Conservation (phyloP, 2,113 vertebrate genomes). For the Mus pahari region DNA sequence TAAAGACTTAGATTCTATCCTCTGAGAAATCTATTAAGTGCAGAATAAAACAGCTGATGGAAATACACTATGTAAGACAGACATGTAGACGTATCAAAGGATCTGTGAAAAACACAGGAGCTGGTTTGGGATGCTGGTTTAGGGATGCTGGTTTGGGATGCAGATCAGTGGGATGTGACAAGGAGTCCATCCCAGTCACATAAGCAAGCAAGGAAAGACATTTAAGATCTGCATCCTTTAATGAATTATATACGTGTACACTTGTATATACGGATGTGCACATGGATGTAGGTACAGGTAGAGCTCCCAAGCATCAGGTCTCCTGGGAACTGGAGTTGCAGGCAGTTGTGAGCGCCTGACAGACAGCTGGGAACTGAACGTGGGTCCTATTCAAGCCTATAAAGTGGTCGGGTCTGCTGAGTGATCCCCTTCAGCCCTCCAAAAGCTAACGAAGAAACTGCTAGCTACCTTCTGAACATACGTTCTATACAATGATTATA, state of each 20-base stretch:
- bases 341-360: neutral
- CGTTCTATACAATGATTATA: neutral
- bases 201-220: neutral
- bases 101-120: neutral
- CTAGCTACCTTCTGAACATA: neutral
- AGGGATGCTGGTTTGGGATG: too few species aligned
- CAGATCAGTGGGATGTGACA: neutral
- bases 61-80: neutral
- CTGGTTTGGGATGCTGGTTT: too few species aligned
- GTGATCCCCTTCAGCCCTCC: neutral
- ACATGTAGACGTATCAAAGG: neutral
- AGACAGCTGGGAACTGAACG: neutral
- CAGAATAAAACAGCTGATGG: neutral
- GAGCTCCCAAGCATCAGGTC: neutral
- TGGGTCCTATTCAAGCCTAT: neutral
- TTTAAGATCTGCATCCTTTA: neutral
- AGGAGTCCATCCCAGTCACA: too few species aligned
- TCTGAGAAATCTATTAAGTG: constrained; percentile 9
- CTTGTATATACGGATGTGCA: too few species aligned
- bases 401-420: neutral
- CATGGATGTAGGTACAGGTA: neutral
- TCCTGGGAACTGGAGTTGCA: neutral
- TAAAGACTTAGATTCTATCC: neutral
- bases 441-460: neutral
- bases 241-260: neutral